Conservation (phyloP, 2,888 invertebrate species). For the Cryptosula pallasiana region DNA sequence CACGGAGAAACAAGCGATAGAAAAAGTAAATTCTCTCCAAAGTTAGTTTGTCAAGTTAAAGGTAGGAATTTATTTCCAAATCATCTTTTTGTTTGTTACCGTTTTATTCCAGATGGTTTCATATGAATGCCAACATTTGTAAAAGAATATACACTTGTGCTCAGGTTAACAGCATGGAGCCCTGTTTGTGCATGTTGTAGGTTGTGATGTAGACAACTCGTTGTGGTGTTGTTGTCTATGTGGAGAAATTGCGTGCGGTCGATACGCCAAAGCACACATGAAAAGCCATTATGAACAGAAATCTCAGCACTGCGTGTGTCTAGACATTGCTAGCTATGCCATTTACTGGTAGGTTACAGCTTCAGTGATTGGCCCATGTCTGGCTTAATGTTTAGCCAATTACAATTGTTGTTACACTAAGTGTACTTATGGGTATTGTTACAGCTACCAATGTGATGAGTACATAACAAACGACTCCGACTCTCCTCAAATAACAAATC, state of each 20-base stretch:
- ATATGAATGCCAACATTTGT: not conserved
- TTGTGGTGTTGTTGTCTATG: slow-evolving; percentile 19
- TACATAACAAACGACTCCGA: slow-evolving; percentile 69
- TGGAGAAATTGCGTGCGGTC: slow-evolving; percentile 12
- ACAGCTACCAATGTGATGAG: slow-evolving; percentile 73
- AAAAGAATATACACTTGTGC: not conserved
- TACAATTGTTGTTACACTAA: no score
- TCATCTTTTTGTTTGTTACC: no score
- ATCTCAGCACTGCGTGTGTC: slow-evolving; percentile 66
- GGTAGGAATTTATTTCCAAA: no score
- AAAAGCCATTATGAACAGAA: slow-evolving; percentile 64
- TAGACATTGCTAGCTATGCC: slow-evolving; percentile 69
- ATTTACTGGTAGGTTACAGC: slow-evolving; percentile 80
- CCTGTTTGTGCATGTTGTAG: not conserved
- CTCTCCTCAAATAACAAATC: slow-evolving; percentile 49
- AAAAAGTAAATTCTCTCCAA: not conserved
- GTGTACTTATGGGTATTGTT: slow-evolving; percentile 40
- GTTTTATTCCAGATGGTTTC: not conserved
- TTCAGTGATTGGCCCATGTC: no score
- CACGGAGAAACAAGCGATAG: not conserved
- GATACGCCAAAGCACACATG: slow-evolving; percentile 72
- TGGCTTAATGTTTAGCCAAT: no score
- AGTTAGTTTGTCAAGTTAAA: slow-evolving; percentile 12
- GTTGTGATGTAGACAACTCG: slow-evolving; percentile 2
- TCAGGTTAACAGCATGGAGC: not conserved